phyloP scores from a whole-genome alignment of 2,888 invertebrate species.

The Macrostomum cliftonense region DNA sequence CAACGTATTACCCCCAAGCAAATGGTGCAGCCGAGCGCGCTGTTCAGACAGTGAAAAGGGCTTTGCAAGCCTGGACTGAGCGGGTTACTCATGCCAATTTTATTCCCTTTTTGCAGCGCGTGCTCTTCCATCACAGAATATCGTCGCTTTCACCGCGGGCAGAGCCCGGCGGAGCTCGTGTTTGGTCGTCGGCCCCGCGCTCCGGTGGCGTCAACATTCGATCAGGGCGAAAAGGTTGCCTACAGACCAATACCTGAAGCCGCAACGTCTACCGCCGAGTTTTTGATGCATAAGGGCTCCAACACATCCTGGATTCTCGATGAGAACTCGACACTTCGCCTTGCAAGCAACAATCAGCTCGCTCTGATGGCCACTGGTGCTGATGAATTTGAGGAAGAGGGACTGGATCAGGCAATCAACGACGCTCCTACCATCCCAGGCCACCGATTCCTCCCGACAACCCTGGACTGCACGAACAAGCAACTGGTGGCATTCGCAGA shows the following conservation, averaged over 20 bases:
- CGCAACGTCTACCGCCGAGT: neutral
- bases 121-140: slow-evolving; percentile 5
- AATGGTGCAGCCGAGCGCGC: slow-evolving; percentile 2
- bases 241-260: slow-evolving; percentile 2
- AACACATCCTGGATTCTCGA: too few species aligned
- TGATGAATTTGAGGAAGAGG: too few species aligned
- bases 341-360: too few species aligned
- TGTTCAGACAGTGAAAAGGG: too few species aligned
- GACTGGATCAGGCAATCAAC: too few species aligned
- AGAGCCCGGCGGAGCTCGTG: too few species aligned
- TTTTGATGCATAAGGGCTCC: slow-evolving; percentile 5
- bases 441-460: too few species aligned
- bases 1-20: neutral
- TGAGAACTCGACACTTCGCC: too few species aligned
- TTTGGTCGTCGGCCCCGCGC: neutral
- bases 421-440: too few species aligned
- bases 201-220: slow-evolving; percentile 1
- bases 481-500: too few species aligned
- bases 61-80: neutral
- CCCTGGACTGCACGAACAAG: too few species aligned
- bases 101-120: slow-evolving; percentile 1
- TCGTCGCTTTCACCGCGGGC: neutral
- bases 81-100: neutral
- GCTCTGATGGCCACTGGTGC: too few species aligned
- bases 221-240: neutral